These are phyloP conservation scores for Hoplostethus mediterraneus DNA, from an alignment of 2,797 vertebrate genomes.

Conservation along the genomic window DNA sequence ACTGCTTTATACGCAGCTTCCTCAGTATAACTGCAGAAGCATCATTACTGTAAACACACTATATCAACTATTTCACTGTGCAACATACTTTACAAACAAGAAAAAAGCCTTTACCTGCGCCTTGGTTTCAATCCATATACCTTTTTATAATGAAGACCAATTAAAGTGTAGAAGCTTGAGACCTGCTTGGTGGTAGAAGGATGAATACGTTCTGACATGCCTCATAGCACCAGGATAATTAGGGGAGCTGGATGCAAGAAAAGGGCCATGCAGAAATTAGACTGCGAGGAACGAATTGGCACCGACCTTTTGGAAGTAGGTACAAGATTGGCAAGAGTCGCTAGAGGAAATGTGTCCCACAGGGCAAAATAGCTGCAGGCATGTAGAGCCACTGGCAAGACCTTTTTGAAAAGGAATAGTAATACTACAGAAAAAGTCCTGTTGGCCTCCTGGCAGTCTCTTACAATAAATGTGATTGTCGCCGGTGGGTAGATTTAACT, in stretches of 20 bases:
- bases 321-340: slow-evolving; percentile 74
- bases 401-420: slow-evolving; percentile 57
- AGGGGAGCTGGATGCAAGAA: slow-evolving; percentile 74
- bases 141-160: slow-evolving; percentile 82
- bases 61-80: slow-evolving; percentile 48
- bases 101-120: slow-evolving; percentile 48
- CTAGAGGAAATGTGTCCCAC: slow-evolving; percentile 71
- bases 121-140: slow-evolving; percentile 62
- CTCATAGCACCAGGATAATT: slow-evolving; percentile 83
- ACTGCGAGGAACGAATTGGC: slow-evolving; percentile 65
- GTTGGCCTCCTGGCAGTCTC: slow-evolving; percentile 55
- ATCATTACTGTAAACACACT: slow-evolving; percentile 57
- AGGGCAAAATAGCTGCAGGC: slow-evolving; percentile 78
- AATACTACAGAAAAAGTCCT: slow-evolving; percentile 48
- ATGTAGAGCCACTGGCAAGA: slow-evolving; percentile 59
- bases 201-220: slow-evolving; percentile 79
- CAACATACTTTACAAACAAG: slow-evolving; percentile 33
- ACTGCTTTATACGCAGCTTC: slow-evolving; percentile 28
- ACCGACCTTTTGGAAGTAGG: slow-evolving; percentile 68
- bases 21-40: slow-evolving; percentile 48
- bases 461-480: slow-evolving; percentile 57
- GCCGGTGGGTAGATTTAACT: slow-evolving; percentile 57
- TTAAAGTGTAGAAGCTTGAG: slow-evolving; percentile 76
- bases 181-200: slow-evolving; percentile 61
- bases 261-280: slow-evolving; percentile 57